Evolutionary conservation across 2,113 vertebrate genomes (phyloP).

Genomic region (Pavo muticus): DNA sequence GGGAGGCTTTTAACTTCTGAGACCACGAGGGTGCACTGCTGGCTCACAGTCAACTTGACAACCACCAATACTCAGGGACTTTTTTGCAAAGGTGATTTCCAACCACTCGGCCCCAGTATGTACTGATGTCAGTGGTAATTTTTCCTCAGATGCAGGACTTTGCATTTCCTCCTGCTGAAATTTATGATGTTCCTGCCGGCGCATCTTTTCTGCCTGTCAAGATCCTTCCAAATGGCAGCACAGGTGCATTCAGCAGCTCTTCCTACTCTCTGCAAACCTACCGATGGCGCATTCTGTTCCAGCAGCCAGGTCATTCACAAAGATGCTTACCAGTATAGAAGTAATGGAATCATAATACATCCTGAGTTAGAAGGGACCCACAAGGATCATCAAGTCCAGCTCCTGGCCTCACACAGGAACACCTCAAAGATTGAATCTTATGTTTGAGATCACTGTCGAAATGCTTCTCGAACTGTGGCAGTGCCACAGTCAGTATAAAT

Average conservation of each 20-base stretch:
- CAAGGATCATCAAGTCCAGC: not conserved
- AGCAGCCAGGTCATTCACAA: accelerated
- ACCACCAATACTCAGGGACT: not conserved
- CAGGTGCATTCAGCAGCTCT: not conserved
- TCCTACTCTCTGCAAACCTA: not conserved
- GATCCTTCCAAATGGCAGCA: not conserved
- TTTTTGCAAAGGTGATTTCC: not conserved
- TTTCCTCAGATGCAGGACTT: not conserved
- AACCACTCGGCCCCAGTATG: not conserved
- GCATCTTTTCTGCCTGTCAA: not conserved
- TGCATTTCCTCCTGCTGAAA: accelerated
- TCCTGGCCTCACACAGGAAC: not conserved
- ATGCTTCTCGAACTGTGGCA: not conserved
- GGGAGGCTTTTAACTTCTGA: not conserved
- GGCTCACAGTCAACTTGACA: accelerated
- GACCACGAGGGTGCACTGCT: not conserved
- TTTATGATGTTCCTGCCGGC: not conserved
- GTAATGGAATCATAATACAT: not conserved
- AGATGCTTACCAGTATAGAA: not conserved
- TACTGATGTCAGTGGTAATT: not conserved
- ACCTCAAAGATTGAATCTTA: not conserved
- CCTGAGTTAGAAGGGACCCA: not conserved
- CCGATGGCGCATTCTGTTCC: not conserved
- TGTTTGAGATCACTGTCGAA: not conserved
- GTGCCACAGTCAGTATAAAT: not conserved